These are phyloP conservation scores for Vidua chalybeata DNA, from an alignment of 2,113 vertebrate genomes.

Conservation along the genomic window DNA sequence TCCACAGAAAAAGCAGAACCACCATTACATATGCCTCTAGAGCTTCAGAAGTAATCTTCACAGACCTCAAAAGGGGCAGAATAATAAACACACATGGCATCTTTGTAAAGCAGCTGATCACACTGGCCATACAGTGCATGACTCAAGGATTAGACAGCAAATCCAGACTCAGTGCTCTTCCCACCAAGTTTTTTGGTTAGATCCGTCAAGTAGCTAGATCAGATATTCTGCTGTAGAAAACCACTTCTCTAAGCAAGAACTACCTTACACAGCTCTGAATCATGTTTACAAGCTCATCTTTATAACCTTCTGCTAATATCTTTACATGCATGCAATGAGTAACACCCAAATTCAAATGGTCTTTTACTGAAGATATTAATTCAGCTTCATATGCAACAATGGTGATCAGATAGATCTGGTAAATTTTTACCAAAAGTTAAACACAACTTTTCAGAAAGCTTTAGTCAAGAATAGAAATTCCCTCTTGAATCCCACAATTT, in stretches of 20 bases:
- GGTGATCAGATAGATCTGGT: not conserved
- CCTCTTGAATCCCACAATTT: not conserved
- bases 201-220: not conserved
- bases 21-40: not conserved
- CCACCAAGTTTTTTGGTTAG: not conserved
- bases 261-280: not conserved
- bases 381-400: not conserved
- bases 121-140: rapidly evolving
- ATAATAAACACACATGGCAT: not conserved
- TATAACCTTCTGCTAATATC: not conserved
- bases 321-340: not conserved
- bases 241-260: not conserved
- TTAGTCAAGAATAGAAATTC: not conserved
- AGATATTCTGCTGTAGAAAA: not conserved
- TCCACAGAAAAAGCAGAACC: not conserved
- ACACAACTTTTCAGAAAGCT: not conserved
- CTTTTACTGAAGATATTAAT: not conserved
- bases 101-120: not conserved
- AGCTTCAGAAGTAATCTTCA: not conserved
- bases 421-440: not conserved
- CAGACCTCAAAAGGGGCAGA: not conserved
- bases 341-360: not conserved
- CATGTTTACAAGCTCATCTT: not conserved
- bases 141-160: not conserved
- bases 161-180: not conserved